Evolutionary conservation across 2,888 invertebrate species (phyloP).

Genomic region (Antheraea yamamai): DNA sequence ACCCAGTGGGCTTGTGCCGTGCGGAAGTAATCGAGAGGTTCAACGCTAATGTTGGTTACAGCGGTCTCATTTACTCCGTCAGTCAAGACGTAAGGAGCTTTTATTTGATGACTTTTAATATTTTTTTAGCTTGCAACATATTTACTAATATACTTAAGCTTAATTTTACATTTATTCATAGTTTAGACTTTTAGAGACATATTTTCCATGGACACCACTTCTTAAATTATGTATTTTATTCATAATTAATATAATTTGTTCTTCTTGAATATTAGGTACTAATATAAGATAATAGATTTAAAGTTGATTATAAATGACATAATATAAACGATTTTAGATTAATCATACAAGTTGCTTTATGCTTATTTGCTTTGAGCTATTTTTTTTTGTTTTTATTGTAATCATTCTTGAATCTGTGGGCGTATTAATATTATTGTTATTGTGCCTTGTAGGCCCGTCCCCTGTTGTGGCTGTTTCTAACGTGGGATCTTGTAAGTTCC

Average conservation of each 20-base stretch:
- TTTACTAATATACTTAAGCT: conserved; percentile 26
- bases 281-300: background rate
- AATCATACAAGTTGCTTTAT: conserved; percentile 12
- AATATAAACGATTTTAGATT: background rate
- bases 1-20: conserved; percentile 78
- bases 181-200: conserved; percentile 25
- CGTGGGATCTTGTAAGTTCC: conserved; percentile 81
- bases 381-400: conserved; percentile 34
- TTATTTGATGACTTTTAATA: conserved; percentile 25
- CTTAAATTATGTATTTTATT: background rate
- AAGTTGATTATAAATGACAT: background rate
- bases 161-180: background rate
- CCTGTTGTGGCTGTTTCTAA: conserved; percentile 82
- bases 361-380: conserved; percentile 34
- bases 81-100: conserved; percentile 93
- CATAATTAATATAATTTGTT: too few relatives aligned
- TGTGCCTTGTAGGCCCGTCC: conserved; percentile 76
- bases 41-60: conserved; percentile 98
- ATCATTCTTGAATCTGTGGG: conserved; percentile 36
- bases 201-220: conserved; percentile 25
- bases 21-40: conserved; percentile 95
- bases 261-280: background rate
- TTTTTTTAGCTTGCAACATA: conserved; percentile 29
- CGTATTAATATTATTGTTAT: conserved; percentile 63
- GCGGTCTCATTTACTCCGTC: conserved; percentile 97